phyloP scores from a whole-genome alignment of 2,113 vertebrate species.

The Varanus komodoensis region DNA sequence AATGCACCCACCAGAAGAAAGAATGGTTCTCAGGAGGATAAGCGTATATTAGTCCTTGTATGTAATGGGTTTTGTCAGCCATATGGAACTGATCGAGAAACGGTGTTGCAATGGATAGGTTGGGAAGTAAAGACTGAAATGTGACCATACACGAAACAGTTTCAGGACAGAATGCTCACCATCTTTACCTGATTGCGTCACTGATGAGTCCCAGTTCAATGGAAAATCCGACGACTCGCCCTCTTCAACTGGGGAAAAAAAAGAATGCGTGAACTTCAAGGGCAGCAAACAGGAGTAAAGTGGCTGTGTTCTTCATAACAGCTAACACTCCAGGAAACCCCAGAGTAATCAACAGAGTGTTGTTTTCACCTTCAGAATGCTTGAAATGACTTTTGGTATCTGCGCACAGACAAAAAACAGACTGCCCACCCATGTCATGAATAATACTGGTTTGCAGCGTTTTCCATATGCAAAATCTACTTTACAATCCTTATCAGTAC shows the following conservation, averaged over 20 bases:
- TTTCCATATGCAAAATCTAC: background rate
- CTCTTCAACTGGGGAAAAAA: constrained; percentile 89
- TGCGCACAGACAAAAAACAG: constrained; percentile 25
- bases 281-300: background rate
- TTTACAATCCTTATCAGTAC: background rate
- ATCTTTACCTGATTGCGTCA: constrained; percentile 88
- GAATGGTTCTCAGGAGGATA: constrained; percentile 63
- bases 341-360: too few relatives aligned
- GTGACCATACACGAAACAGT: constrained; percentile 72
- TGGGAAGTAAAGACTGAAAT: constrained; percentile 76
- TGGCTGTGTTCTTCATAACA: background rate
- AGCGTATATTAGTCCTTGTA: constrained; percentile 74
- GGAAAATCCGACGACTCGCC: constrained; percentile 92
- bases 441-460: background rate
- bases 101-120: constrained; percentile 71
- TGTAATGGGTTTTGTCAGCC: constrained; percentile 81
- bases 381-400: background rate
- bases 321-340: too few relatives aligned
- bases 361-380: background rate
- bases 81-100: constrained; percentile 87
- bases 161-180: constrained; percentile 65
- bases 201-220: constrained; percentile 90
- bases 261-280: constrained; percentile 18
- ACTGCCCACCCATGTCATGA: background rate
- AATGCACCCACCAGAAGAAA: constrained; percentile 70